Percentiles rank a stretch among this genome's conserved stretches.
phyloP scores from a whole-genome alignment of 2,888 invertebrate species.

The Autographa gamma region DNA sequence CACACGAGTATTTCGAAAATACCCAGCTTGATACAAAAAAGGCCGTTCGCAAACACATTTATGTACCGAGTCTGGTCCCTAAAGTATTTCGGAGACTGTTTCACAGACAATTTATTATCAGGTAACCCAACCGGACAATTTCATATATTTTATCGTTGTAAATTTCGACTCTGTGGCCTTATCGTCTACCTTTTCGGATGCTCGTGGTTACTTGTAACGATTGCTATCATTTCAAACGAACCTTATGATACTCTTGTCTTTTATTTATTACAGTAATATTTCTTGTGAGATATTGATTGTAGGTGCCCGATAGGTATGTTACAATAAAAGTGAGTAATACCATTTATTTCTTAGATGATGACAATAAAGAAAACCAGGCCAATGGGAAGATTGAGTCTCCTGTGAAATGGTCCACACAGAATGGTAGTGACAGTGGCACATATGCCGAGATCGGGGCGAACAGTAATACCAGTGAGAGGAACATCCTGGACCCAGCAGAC shows the following conservation, averaged over 20 bases:
- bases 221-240: conserved; percentile 11
- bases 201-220: conserved; percentile 13
- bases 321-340: background rate
- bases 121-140: conserved; percentile 40
- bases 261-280: background rate
- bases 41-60: conserved; percentile 8
- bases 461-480: conserved; percentile 82
- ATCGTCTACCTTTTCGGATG: conserved; percentile 15
- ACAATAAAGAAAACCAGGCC: conserved; percentile 86
- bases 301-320: background rate
- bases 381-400: conserved; percentile 86
- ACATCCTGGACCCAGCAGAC: conserved; percentile 84
- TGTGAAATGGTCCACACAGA: conserved; percentile 84
- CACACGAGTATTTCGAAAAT: background rate
- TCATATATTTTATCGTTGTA: conserved; percentile 38
- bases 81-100: conserved; percentile 24
- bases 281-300: conserved; percentile 2
- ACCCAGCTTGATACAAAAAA: background rate
- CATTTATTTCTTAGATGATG: conserved; percentile 72
- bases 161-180: conserved; percentile 33
- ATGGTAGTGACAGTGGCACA: conserved; percentile 86
- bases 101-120: conserved; percentile 47
- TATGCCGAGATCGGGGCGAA: conserved; percentile 86
- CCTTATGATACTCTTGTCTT: background rate
- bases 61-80: conserved; percentile 13